These are phyloP conservation scores for Oreohelix idahoensis DNA, from an alignment of 1,140 invertebrate genomes.

Conservation along the genomic window DNA sequence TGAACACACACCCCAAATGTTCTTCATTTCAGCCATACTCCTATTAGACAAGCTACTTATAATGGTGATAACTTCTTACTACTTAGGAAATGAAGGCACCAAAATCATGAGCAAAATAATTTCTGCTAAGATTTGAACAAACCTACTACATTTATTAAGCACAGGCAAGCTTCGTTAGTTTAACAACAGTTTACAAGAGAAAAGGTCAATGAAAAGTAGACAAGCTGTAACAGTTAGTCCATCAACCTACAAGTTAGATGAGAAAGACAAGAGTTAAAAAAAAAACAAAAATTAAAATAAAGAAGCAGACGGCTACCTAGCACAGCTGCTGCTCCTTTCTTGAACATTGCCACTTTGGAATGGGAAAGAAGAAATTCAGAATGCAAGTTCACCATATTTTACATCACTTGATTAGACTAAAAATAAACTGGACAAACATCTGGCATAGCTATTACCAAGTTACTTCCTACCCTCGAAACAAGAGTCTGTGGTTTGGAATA, in stretches of 20 bases:
- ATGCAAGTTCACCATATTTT: slow-evolving; percentile 3
- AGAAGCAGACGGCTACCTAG: slow-evolving; percentile 59
- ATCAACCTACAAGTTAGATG: not conserved
- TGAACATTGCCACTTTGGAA: slow-evolving; percentile 95
- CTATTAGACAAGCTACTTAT: too few species aligned
- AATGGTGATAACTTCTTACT: too few species aligned
- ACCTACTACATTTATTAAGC: not conserved
- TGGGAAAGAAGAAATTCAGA: slow-evolving; percentile 21
- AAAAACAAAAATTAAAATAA: not conserved
- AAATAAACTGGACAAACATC: not conserved
- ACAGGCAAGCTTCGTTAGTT: not conserved
- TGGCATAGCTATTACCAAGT: not conserved
- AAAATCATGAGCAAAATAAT: too few species aligned
- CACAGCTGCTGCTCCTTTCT: slow-evolving; percentile 98
- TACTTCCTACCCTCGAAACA: too few species aligned
- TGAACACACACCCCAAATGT: too few species aligned
- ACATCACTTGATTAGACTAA: not conserved
- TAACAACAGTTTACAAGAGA: too few species aligned
- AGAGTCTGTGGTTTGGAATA: too few species aligned
- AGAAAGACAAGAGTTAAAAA: not conserved
- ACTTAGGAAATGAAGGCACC: not conserved
- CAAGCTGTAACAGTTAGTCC: not conserved
- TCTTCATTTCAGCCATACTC: too few species aligned
- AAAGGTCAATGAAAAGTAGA: not conserved
- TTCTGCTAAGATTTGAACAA: slow-evolving; percentile 5